Evolutionary conservation across 2,888 invertebrate species (phyloP), one percentile per base, ranked within the genome.

Genomic region (Lacanobia oleracea): DNA sequence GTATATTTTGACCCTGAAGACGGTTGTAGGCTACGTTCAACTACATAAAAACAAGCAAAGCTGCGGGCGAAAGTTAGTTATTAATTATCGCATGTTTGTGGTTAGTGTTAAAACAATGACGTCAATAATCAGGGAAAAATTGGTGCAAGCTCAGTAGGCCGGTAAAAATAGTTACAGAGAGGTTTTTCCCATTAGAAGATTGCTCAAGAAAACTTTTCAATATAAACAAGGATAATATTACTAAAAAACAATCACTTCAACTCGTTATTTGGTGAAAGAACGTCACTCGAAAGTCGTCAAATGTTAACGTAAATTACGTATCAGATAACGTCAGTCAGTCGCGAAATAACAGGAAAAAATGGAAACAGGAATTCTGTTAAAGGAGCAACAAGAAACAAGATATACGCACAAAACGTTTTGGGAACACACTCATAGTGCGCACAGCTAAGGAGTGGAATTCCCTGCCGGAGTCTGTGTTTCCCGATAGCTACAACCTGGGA

Each of bases 101-200:
- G 14, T 53, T 51, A 9, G 12, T 9, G 33, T 33, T 33, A 50
- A 12, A 6, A 18, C 43, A 73, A 1, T 75, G 75, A 75, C 75
- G 75, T 75, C 54, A 65, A 64, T 40, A 14, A 8, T 12, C 37
- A 75, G 48, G 53, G 40, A 64, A 72, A 74, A 8, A 5, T 45
- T 0, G 12, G 12, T 9, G 23, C 4, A 37, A n/a, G 6, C 21
- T 43, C 12, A 14, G 6, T 3, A n/a, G 6, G 9, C n/a, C 43
- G 7, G 6, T 43, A 12, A 37, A 14, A 37, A 37, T 3, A n/a
- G 27, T 57, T 8, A 48, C 1, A 0, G 23, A 7, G 7, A 37
- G 23, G 45, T 50, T 77, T 67, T 74, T 12, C 60, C 77, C 18
- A 54, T n/a, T 1, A 21, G 6, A 60, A 45, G 21, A 18, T 27